Evolutionary conservation across 2,888 invertebrate species (phyloP).

Genomic region (Meloe dianella): DNA sequence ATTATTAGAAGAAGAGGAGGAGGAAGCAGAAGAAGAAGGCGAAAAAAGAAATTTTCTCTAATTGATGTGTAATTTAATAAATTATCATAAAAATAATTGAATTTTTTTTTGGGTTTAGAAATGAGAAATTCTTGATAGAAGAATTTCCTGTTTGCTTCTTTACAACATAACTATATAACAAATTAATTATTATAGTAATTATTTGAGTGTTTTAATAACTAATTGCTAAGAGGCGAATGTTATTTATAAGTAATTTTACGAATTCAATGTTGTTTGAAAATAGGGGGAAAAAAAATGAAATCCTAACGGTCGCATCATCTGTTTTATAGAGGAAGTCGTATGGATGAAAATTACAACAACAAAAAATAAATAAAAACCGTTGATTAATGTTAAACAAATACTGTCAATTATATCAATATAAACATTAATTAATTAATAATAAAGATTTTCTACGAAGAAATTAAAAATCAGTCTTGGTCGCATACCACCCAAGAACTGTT

Average conservation of each 20-base stretch:
- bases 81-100: neutral
- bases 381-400: neutral
- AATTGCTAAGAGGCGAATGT: neutral
- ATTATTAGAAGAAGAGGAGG: too few relatives aligned
- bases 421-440: too few relatives aligned
- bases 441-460: too few relatives aligned
- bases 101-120: neutral
- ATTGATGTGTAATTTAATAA: neutral
- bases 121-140: neutral
- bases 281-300: too few relatives aligned
- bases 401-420: neutral
- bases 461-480: too few relatives aligned
- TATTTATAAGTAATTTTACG: constrained; percentile 4
- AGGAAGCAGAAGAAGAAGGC: too few relatives aligned
- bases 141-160: neutral
- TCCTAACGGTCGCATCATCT: neutral
- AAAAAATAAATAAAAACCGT: neutral
- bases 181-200: neutral
- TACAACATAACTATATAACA: neutral
- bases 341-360: too few relatives aligned
- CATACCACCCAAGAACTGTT: too few relatives aligned
- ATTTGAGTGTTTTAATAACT: neutral
- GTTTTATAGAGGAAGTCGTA: neutral
- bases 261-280: neutral
- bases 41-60: neutral